Conservation (phyloP, 2,888 invertebrate genomes). For the Megaustenia siamemsis region DNA sequence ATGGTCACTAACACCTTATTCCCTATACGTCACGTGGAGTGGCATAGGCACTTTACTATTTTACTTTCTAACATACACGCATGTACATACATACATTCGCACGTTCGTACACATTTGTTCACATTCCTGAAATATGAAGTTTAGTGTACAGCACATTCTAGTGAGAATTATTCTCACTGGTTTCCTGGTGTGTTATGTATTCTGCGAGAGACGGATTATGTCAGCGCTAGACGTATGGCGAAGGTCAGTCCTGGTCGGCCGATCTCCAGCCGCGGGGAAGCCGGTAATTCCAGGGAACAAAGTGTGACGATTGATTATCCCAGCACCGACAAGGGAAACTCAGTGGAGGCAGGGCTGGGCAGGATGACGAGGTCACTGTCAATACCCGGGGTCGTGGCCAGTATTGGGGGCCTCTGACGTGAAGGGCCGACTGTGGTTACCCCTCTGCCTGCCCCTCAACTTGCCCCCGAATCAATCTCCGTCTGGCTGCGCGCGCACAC, state of each 20-base stretch:
- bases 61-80: too few relatives aligned
- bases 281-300: slow-evolving; percentile 40
- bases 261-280: slow-evolving; percentile 7
- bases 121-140: too few relatives aligned
- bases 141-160: too few relatives aligned
- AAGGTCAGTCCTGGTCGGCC: slow-evolving; percentile 4
- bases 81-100: too few relatives aligned
- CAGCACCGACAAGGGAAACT: background rate
- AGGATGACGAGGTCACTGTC: slow-evolving; percentile 25
- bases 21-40: too few relatives aligned
- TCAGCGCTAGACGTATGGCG: slow-evolving; percentile 43
- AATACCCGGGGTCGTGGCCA: slow-evolving; percentile 43
- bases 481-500: background rate
- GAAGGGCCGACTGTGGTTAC: slow-evolving; percentile 19
- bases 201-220: slow-evolving; percentile 12
- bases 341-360: background rate
- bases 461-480: slow-evolving; percentile 32
- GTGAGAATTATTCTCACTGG: too few relatives aligned
- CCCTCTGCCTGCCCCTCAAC: background rate
- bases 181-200: slow-evolving; percentile 24
- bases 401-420: slow-evolving; percentile 9
- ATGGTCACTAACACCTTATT: too few relatives aligned
- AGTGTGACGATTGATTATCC: slow-evolving; percentile 51
- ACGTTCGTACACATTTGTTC: too few relatives aligned
- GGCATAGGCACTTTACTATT: too few relatives aligned